Percentiles rank a stretch among this genome's conserved stretches.
Evolutionary conservation across 2,797 vertebrate species (phyloP).

Genomic region (Danio albolineatus): DNA sequence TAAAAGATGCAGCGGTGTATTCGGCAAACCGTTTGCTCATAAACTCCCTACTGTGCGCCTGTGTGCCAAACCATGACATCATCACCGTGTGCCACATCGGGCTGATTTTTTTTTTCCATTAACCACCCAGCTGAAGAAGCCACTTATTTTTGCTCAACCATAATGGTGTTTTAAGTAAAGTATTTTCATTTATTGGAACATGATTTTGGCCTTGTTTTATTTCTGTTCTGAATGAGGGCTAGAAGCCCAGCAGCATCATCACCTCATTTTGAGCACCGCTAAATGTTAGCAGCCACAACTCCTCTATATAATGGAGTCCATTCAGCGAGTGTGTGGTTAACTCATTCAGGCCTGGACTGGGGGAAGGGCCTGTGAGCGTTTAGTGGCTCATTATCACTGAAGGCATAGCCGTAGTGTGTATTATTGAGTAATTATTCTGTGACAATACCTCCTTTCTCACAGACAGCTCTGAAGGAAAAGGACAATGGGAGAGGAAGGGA

Average conservation of each 20-base stretch:
- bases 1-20: constrained; percentile 19
- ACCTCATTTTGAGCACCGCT: constrained; percentile 40
- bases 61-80: constrained; percentile 41
- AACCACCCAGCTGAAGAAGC: not conserved
- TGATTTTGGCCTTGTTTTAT: constrained; percentile 30
- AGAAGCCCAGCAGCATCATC: constrained; percentile 40
- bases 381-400: constrained; percentile 46
- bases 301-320: constrained; percentile 46
- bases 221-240: constrained; percentile 28
- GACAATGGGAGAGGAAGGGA: constrained; percentile 47
- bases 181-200: not conserved
- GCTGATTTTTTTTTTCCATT: not conserved
- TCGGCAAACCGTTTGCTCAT: constrained; percentile 8
- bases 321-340: constrained; percentile 53
- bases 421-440: constrained; percentile 58
- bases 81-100: constrained; percentile 14
- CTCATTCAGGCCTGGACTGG: constrained; percentile 46
- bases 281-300: constrained; percentile 44
- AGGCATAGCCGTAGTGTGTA: constrained; percentile 23
- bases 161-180: not conserved
- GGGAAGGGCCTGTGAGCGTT: constrained; percentile 44
- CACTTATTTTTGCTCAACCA: not conserved
- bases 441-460: constrained; percentile 55
- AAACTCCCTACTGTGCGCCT: not conserved
- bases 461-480: constrained; percentile 32